Evolutionary conservation across 2,888 invertebrate species (phyloP), one percentile per base, ranked within the genome.

Genomic region (Dromius quadrimaculatus): DNA sequence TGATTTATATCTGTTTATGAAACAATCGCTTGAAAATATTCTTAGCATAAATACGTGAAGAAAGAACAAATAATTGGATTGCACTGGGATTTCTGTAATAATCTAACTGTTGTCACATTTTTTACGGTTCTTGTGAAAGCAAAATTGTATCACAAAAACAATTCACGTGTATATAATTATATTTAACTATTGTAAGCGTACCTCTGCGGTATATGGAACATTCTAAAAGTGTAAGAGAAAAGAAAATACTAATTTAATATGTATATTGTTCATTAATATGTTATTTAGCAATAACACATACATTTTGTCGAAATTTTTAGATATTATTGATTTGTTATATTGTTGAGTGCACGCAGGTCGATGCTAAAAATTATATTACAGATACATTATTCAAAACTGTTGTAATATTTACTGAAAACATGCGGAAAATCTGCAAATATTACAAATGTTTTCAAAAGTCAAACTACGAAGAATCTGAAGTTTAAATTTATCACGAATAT

Each of bases 281-380:
- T 68, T 68, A 68, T 68, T 68, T 68, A 68, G 68, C 68, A 68
- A 68, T 68, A 68, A 68, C 68, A 68, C 68, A 66, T 66, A 68
- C 41, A 57, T 59, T 68, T 68, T 68, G 68, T 68, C 68, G 68
- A 59, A 59, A 68, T 68, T 68, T 68, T 68, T 59, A 68, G 68
- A 68, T 68, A 68, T 68, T 68, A 68, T 68, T 41, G 59, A 68
- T 68, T 68, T 59, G 68, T 68, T 68, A 68, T 66, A 68, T 68
- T 68, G 68, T 68, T 68, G 68, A 68, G 45, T 68, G 68, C 68
- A 68, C 68, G 68, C 68, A 43, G 68, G 68, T 59, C 68, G 68
- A 68, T 68, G 68, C 68, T 59, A 68, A 43, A 57, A 17, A 38
- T 50, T 54, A 38, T 54, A 57, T 65, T 28, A 64, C 45, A 64